Evolutionary conservation across 2,797 vertebrate genomes (phyloP).

Genomic region (Paguma larvata): DNA sequence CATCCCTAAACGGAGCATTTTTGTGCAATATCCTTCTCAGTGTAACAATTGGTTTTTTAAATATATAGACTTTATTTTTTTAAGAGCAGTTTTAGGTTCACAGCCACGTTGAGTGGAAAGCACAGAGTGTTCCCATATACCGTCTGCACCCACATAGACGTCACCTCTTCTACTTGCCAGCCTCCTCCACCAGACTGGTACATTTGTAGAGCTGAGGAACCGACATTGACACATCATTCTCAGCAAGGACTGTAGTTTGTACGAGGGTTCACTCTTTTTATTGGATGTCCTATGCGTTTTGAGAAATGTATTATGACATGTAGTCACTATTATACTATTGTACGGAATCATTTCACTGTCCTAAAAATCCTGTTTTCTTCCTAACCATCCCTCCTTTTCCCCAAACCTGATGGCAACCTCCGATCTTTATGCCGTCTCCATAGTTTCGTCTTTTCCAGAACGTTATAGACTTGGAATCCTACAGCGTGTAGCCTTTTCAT

Average conservation of each 20-base stretch:
- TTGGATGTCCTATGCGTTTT: not conserved
- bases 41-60: not conserved
- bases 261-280: not conserved
- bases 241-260: not conserved
- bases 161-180: not conserved
- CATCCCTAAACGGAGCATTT: not conserved
- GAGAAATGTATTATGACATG: not conserved
- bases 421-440: not conserved
- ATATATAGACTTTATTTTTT: not conserved
- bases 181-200: not conserved
- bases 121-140: not conserved
- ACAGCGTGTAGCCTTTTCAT: not conserved
- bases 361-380: not conserved
- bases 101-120: not conserved
- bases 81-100: not conserved
- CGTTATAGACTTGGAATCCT: not conserved
- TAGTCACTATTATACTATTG: not conserved
- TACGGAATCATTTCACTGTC: not conserved
- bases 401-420: not conserved
- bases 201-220: not conserved
- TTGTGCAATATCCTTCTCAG: conserved; percentile 11
- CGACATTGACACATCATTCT: not conserved
- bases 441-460: conserved; percentile 23
- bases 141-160: not conserved
- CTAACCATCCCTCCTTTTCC: not conserved